Conservation (phyloP, 2,113 vertebrate genomes). For the Cairina moschata region DNA sequence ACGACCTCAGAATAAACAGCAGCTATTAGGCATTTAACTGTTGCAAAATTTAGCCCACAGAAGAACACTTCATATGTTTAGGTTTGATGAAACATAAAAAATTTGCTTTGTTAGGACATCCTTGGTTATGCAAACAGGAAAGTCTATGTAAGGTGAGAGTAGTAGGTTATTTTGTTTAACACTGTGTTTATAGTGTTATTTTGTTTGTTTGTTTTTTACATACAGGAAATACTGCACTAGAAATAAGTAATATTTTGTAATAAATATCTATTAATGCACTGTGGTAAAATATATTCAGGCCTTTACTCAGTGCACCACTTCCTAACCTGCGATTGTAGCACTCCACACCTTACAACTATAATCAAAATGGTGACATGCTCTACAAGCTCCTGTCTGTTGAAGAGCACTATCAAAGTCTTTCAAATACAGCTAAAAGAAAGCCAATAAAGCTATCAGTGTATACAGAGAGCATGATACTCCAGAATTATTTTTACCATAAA, state of each 20-base stretch:
- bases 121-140: not conserved
- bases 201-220: not conserved
- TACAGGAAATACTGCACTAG: not conserved
- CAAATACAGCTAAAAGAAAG: not conserved
- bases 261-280: not conserved
- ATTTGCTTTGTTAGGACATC: not conserved
- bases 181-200: not conserved
- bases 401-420: not conserved
- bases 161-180: not conserved
- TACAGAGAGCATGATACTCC: not conserved
- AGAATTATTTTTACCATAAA: not conserved
- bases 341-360: not conserved
- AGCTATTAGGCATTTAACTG: not conserved
- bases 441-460: not conserved
- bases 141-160: not conserved
- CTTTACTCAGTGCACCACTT: not conserved
- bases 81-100: not conserved
- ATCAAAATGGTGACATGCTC: not conserved
- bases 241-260: not conserved
- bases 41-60: not conserved
- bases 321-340: not conserved
- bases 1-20: not conserved
- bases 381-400: not conserved
- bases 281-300: not conserved
- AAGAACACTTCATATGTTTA: not conserved